Percentiles rank a stretch among this genome's conserved stretches.
These are phyloP conservation scores for Drosophila neotestacea DNA, from an alignment of 2,888 invertebrate species.

Conservation along the genomic window DNA sequence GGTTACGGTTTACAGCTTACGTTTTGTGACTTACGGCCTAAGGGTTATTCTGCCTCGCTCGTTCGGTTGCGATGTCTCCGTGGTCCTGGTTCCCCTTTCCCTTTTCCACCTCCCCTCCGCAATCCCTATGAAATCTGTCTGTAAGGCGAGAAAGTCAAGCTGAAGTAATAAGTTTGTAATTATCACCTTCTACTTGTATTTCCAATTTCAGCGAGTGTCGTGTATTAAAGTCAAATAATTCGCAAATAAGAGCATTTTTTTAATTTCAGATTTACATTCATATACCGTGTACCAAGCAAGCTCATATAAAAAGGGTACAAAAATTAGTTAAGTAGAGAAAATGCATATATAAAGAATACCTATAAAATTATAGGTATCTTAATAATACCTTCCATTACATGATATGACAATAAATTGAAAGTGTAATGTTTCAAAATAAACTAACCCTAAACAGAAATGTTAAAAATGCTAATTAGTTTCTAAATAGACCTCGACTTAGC, in stretches of 20 bases:
- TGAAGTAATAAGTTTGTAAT: constrained; percentile 51
- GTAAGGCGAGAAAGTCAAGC: constrained; percentile 30
- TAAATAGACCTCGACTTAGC: too few relatives aligned
- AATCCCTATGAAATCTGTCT: background rate
- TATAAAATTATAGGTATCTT: too few relatives aligned
- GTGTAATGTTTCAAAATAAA: too few relatives aligned
- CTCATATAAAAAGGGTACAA: background rate
- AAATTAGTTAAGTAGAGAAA: too few relatives aligned
- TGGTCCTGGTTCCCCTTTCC: background rate
- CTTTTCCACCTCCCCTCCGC: too few relatives aligned
- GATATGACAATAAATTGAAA: too few relatives aligned
- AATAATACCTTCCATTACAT: too few relatives aligned
- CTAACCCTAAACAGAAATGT: too few relatives aligned
- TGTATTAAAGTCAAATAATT: constrained; percentile 1
- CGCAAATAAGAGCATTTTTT: background rate
- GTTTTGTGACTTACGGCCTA: constrained; percentile 5
- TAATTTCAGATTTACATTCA: background rate
- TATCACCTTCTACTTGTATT: constrained; percentile 45
- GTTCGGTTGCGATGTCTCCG: background rate
- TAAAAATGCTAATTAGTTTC: too few relatives aligned
- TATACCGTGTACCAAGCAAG: background rate
- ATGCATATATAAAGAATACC: too few relatives aligned
- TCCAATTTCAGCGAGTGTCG: constrained; percentile 31
- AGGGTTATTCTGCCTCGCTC: constrained; percentile 1
- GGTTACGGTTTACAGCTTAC: constrained; percentile 29